phyloP scores from a whole-genome alignment of 1,140 invertebrate species.

The Tyrophagus putrescentiae region DNA sequence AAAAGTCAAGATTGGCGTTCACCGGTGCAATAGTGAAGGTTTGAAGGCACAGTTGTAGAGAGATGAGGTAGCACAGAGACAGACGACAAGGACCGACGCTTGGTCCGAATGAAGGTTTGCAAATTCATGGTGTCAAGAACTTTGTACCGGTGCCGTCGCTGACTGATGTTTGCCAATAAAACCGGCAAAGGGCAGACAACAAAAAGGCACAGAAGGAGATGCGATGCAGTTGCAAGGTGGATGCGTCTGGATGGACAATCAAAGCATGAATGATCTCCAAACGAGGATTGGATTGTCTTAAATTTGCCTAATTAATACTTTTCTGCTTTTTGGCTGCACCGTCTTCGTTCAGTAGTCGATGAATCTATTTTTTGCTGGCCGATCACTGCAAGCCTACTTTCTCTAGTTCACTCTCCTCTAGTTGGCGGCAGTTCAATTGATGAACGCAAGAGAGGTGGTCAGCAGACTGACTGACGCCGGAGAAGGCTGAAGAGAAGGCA shows the following conservation, averaged over 20 bases:
- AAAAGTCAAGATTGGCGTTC: background rate
- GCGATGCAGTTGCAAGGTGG: too few relatives aligned
- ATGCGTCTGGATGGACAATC: background rate
- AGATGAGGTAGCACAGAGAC: background rate
- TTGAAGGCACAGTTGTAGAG: background rate
- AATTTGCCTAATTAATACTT: constrained; percentile 14
- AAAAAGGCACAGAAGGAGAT: too few relatives aligned
- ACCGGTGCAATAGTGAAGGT: background rate
- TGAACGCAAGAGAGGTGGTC: constrained; percentile 3
- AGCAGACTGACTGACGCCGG: background rate
- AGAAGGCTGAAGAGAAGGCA: too few relatives aligned
- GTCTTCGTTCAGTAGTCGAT: background rate
- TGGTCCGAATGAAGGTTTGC: background rate
- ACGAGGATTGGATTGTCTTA: constrained; percentile 7
- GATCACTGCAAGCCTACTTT: constrained; percentile 2
- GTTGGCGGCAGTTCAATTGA: background rate
- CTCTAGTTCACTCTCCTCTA: constrained; percentile 5
- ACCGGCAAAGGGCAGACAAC: too few relatives aligned
- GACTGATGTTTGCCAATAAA: too few relatives aligned
- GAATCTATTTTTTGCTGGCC: constrained; percentile 8
- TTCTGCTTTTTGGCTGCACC: background rate
- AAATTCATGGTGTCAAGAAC: too few relatives aligned
- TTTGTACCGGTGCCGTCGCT: too few relatives aligned
- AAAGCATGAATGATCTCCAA: background rate
- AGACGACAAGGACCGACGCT: background rate